Evolutionary conservation across 2,113 vertebrate genomes (phyloP).

Genomic region (Oncorhynchus nerka): DNA sequence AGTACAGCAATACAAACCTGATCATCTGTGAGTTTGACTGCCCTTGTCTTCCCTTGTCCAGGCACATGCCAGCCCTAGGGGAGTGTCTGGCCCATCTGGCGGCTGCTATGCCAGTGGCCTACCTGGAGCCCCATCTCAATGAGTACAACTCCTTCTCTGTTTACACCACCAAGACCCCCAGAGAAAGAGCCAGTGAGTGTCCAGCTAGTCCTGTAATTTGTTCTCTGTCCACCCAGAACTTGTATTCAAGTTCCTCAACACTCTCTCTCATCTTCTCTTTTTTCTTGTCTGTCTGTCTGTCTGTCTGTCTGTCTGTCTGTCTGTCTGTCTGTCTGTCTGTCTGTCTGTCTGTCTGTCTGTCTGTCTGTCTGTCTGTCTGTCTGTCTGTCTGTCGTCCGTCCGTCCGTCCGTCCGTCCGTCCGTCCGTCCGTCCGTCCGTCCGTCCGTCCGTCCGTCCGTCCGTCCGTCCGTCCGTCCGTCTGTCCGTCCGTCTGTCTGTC

Average conservation of each 20-base stretch:
- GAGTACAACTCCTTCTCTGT: conserved; percentile 88
- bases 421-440: too few species aligned
- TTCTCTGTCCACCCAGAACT: not conserved
- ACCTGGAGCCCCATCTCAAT: conserved; percentile 86
- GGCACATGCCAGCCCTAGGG: conserved; percentile 87
- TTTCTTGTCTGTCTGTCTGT: not conserved
- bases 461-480: too few species aligned
- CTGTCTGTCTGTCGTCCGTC: too few species aligned
- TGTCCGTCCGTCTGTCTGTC: too few species aligned
- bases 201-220: not conserved
- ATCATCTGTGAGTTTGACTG: not conserved
- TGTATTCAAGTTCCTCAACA: not conserved
- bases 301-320: too few species aligned
- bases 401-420: too few species aligned
- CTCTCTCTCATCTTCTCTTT: not conserved
- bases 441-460: too few species aligned
- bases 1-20: not conserved
- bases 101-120: conserved; percentile 91
- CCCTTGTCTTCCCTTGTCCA: conserved; percentile 39
- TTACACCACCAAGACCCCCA: conserved; percentile 91
- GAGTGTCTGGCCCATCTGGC: conserved; percentile 91
- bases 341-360: too few species aligned
- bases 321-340: too few species aligned
- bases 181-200: conserved; percentile 87
- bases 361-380: too few species aligned